These are phyloP conservation scores for Lepidochrysops patricia DNA, from an alignment of 2,888 invertebrate genomes.

Conservation along the genomic window DNA sequence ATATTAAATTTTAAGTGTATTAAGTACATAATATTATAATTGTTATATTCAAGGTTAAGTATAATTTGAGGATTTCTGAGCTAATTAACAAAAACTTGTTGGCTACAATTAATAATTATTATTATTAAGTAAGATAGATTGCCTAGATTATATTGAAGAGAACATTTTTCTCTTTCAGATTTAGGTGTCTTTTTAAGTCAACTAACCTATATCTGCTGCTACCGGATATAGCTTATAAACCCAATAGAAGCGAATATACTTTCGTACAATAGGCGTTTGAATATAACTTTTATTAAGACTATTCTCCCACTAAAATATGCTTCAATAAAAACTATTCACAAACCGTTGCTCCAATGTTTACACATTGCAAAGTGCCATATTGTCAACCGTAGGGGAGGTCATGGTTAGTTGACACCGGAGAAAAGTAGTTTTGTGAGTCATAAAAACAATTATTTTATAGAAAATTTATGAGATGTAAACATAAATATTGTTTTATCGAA, in stretches of 20 bases:
- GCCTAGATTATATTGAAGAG: too few species aligned
- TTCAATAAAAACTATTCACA: constrained; percentile 15
- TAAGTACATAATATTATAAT: not conserved
- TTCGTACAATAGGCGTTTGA: constrained; percentile 27
- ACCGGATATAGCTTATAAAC: constrained; percentile 32
- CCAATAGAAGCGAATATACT: constrained; percentile 32
- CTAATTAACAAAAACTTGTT: not conserved
- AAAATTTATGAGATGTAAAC: not conserved
- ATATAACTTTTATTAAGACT: constrained; percentile 25
- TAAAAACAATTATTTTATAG: not conserved
- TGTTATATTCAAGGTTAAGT: not conserved
- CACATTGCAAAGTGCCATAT: not conserved
- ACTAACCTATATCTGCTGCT: constrained; percentile 5
- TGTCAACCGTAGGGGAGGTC: constrained; percentile 10
- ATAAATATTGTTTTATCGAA: not conserved
- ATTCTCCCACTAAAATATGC: constrained; percentile 15
- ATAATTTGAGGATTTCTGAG: not conserved
- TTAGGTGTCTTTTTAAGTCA: too few species aligned
- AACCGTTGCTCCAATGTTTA: constrained; percentile 7
- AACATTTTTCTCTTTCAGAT: too few species aligned
- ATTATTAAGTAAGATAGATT: too few species aligned
- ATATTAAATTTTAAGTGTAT: not conserved
- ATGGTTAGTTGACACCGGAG: constrained; percentile 5
- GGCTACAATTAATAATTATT: too few species aligned
- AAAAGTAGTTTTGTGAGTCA: not conserved